Evolutionary conservation across 2,113 vertebrate genomes (phyloP).

Genomic region (Hypocryptadius cinnamomeus): DNA sequence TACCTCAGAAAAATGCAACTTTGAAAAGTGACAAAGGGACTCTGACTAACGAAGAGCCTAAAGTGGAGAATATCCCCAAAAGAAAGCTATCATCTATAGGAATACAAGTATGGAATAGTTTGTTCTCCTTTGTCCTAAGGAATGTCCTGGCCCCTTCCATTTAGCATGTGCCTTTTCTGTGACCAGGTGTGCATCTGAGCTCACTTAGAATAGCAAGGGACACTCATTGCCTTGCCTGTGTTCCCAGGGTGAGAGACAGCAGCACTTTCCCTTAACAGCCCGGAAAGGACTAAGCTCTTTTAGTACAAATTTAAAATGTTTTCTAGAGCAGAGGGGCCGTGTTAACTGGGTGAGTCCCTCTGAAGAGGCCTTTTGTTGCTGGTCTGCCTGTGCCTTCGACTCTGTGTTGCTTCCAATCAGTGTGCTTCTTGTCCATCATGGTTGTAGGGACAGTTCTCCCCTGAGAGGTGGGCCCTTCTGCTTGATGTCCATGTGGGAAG

Average conservation of each 20-base stretch:
- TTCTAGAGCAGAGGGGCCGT: neutral
- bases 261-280: neutral
- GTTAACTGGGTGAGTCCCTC: neutral
- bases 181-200: constrained; percentile 32
- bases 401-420: neutral
- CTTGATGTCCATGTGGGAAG: neutral
- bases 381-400: neutral
- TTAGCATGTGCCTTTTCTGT: constrained; percentile 40
- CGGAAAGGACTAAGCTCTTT: neutral
- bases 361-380: neutral
- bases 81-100: constrained; percentile 98
- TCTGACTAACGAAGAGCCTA: constrained; percentile 78
- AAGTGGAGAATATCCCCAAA: constrained; percentile 79
- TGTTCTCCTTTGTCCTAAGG: constrained; percentile 45
- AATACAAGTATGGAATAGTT: constrained; percentile 86
- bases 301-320: neutral
- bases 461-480: neutral
- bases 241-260: neutral
- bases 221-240: neutral
- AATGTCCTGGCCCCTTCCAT: neutral
- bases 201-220: neutral
- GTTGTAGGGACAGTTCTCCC: neutral
- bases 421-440: neutral
- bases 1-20: constrained; percentile 75
- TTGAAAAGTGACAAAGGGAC: constrained; percentile 80